Evolutionary conservation across 2,888 invertebrate species (phyloP), one percentile per base, ranked within the genome.

Genomic region (Mythimna pallens): DNA sequence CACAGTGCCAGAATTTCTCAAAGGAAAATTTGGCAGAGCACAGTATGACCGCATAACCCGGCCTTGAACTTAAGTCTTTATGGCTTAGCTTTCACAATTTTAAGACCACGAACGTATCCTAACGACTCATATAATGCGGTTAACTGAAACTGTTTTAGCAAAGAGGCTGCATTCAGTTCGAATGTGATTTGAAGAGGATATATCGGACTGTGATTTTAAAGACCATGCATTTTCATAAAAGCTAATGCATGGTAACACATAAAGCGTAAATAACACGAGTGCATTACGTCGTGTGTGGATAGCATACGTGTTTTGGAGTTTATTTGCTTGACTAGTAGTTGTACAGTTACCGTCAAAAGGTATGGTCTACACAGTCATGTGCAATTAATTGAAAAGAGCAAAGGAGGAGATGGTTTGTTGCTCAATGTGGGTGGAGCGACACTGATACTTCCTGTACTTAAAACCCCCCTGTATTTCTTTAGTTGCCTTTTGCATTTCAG

Each of bases 51-150:
- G 66, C 50, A 22, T 68, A 22, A 57, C 55, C 3, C 10, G 52
- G 22, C 78, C 78, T 69, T 78, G 78, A 78, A 78, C 78, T 78
- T 40, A 62, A 65, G 43, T 58, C 47, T 65, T 78, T 66, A 78
- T 54, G 22, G 36, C 47, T 17, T 22, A 68, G 73, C 79, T 78
- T 78, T 78, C 40, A 69, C 62, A 30, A 62, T 65, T 78, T 78
- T 65, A 78, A 78, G 54, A 65, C 64, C 73, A 57, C 5, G 50
- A n/a, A 66, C 65, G 57, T 30, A 54, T 69, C 22, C 65, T 62
- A 77, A 78, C 61, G 68, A 65, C 47, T 30, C 22, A n/a, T 30
- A 34, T 69, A 62, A 78, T 58, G 65, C 30, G 57, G 52, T 25
- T 73, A 58, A 65, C 52, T 63, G n/a, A 54, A 25, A 73, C 20